Evolutionary conservation across 1,140 invertebrate species (phyloP), one percentile per base, ranked within the genome.

Genomic region (Drosophila tani): DNA sequence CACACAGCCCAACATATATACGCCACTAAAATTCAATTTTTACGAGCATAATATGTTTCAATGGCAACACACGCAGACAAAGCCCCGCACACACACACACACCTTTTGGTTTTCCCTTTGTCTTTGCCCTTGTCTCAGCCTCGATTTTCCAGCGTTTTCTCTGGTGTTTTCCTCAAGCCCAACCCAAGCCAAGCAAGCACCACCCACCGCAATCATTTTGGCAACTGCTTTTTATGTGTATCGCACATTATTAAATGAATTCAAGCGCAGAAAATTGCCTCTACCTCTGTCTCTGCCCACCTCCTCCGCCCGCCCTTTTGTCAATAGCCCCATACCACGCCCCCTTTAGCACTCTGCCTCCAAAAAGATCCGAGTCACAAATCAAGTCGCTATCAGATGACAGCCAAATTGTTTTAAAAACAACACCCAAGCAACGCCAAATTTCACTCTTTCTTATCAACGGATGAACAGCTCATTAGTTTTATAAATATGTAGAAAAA

Each of bases 161-260:
- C 32, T 19, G 19, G 17, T 17, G 17, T 15, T 55, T 55, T 21
- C 7, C 17, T 29, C 32, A 15, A 14, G 2, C 17, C 17, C 19
- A 15, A 12, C 19, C 49, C 60, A 58, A 11, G 11, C 32, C 32
- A 35, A 11, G 21, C 9, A 24, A 24, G 21, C 56, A 24, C 19
- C 32, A 15, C 67, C 65, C 50, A 53, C 50, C 65, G 57, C 84
- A 87, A 88, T 87, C 81, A 88, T 84, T 87, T 88, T 78, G 83
- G 58, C 84, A 87, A 87, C 85, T 88, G 77, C 81, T 88, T 84
- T 87, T 87, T 84, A 84, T 88, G 81, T 84, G 74, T 88, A 66
- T 88, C 85, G 81, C 81, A 87, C 85, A 87, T 87, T 88, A 87
- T 87, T 88, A 87, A 87, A 88, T 84, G 84, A 87, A 87, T 88